phyloP scores from a whole-genome alignment of 2,888 invertebrate species.

The Habrosyne pyritoides region DNA sequence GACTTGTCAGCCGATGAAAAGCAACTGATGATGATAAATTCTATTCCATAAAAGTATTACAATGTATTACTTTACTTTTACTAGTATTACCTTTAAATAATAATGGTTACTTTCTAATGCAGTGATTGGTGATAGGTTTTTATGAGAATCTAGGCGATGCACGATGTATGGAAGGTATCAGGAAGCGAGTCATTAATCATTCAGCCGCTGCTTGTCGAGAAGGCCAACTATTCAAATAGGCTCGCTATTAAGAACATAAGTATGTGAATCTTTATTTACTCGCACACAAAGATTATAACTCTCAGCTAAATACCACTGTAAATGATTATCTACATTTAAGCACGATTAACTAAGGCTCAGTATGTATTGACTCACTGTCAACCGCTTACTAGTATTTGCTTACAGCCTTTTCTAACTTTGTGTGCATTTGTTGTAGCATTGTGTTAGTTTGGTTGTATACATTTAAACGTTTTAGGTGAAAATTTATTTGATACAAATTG shows the following conservation, averaged over 20 bases:
- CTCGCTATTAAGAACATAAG: constrained; percentile 20
- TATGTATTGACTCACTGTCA: constrained; percentile 7
- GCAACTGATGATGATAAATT: constrained; percentile 11
- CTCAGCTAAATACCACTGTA: constrained; percentile 21
- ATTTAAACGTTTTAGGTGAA: neutral
- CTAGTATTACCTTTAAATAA: constrained; percentile 23
- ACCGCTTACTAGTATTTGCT: constrained; percentile 1
- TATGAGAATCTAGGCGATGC: constrained; percentile 21
- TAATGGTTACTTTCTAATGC: constrained; percentile 30
- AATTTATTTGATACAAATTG: too few relatives aligned
- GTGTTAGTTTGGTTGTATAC: neutral
- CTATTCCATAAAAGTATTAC: constrained; percentile 16
- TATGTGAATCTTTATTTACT: constrained; percentile 26
- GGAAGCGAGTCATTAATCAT: constrained; percentile 49
- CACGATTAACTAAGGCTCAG: constrained; percentile 6
- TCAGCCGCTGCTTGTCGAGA: constrained; percentile 25
- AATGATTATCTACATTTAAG: constrained; percentile 20
- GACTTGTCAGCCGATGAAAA: constrained; percentile 1
- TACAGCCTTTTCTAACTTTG: neutral
- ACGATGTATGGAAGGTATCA: constrained; percentile 32
- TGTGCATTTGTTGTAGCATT: neutral
- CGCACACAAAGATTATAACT: constrained; percentile 22
- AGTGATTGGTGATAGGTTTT: constrained; percentile 28
- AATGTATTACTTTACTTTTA: too few relatives aligned
- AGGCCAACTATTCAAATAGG: constrained; percentile 30